These are phyloP conservation scores for Perizoma affinitatum DNA, from an alignment of 2,888 invertebrate species.

Conservation along the genomic window DNA sequence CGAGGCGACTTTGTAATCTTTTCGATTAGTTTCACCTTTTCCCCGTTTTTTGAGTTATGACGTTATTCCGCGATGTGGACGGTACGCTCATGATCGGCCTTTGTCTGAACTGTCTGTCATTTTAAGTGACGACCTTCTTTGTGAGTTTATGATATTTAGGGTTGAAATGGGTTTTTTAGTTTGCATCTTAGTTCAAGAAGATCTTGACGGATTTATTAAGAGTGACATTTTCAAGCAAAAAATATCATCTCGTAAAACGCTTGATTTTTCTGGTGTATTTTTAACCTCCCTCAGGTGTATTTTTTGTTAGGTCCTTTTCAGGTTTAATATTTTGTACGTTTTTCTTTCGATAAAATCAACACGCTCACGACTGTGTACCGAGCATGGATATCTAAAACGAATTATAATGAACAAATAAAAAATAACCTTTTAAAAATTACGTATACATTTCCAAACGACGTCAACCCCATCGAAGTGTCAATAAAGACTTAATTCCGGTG, in stretches of 20 bases:
- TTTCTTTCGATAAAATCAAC: too few relatives aligned
- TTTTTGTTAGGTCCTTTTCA: too few relatives aligned
- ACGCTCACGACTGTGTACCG: too few relatives aligned
- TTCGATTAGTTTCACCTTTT: slow-evolving; percentile 51
- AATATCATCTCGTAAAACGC: too few relatives aligned
- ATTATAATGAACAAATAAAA: neutral
- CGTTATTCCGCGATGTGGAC: slow-evolving; percentile 19
- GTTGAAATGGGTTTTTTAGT: slow-evolving; percentile 8
- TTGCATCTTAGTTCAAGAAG: too few relatives aligned
- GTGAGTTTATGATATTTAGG: slow-evolving; percentile 21
- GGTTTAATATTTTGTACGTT: too few relatives aligned
- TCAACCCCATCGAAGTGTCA: slow-evolving; percentile 39
- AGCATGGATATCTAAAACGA: too few relatives aligned
- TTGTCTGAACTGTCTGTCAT: slow-evolving; percentile 32
- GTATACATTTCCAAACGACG: slow-evolving; percentile 19
- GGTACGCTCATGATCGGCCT: slow-evolving; percentile 18
- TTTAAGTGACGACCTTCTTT: slow-evolving; percentile 20
- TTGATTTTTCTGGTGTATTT: too few relatives aligned
- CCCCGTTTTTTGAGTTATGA: slow-evolving; percentile 35
- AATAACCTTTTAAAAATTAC: slow-evolving; percentile 8
- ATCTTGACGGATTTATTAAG: too few relatives aligned
- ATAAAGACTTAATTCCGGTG: slow-evolving; percentile 41
- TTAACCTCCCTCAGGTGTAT: too few relatives aligned
- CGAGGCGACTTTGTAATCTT: slow-evolving; percentile 51
- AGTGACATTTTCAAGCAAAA: too few relatives aligned